Conservation (phyloP, 2,888 invertebrate genomes). For the Agonum fuliginosum region DNA sequence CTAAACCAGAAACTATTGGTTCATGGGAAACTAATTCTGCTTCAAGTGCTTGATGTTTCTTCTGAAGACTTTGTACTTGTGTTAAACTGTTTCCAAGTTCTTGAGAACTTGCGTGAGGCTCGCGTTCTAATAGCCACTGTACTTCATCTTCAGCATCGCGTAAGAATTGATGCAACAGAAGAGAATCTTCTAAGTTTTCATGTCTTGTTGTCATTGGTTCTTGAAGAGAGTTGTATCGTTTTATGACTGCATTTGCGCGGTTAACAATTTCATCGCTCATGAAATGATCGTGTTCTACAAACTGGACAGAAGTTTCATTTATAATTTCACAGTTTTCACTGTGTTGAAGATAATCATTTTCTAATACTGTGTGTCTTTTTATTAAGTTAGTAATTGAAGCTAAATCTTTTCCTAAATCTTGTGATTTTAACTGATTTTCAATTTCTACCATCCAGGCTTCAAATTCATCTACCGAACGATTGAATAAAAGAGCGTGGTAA, state of each 20-base stretch:
- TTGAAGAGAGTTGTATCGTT: conserved; percentile 85
- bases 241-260: conserved; percentile 80
- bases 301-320: conserved; percentile 86
- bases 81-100: conserved; percentile 79
- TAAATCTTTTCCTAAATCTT: conserved; percentile 91
- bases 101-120: conserved; percentile 81
- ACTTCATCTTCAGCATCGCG: conserved; percentile 95
- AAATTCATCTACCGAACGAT: conserved; percentile 93
- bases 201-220: conserved; percentile 93
- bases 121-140: conserved; percentile 90
- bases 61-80: conserved; percentile 91
- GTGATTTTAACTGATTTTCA: conserved; percentile 82
- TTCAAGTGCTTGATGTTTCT: conserved; percentile 94
- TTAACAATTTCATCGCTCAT: conserved; percentile 90
- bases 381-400: conserved; percentile 89
- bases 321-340: conserved; percentile 87
- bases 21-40: conserved; percentile 92
- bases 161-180: conserved; percentile 90
- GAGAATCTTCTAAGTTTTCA: conserved; percentile 94
- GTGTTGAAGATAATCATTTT: conserved; percentile 89
- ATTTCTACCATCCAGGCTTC: conserved; percentile 94
- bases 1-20: conserved; percentile 84
- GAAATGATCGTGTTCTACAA: conserved; percentile 89
- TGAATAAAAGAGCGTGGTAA: conserved; percentile 91
- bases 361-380: conserved; percentile 87